Evolutionary conservation across 2,888 invertebrate genomes (phyloP), one percentile per base, ranked within the genome.

Genomic region (Rotaria magnacalcarata): DNA sequence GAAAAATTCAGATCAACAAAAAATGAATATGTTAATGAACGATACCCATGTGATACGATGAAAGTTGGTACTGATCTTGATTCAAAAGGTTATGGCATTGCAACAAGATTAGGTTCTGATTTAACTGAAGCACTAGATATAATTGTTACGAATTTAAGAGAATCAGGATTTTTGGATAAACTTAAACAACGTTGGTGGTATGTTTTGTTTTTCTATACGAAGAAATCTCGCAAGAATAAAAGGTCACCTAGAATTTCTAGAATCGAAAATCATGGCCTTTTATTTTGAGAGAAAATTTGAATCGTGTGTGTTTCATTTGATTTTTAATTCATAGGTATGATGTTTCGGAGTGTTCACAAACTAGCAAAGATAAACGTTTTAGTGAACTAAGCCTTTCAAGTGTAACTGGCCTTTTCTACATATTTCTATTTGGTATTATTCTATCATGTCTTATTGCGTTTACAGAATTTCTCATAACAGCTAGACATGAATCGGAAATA

Each of bases 371-470:
- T 47, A 80, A 80, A 47, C 80, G 80, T 21, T 85, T 85, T 27
- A 85, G 67, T 47, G 67, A 74, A 90, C 93, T 99, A 90, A 96
- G 97, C 58, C 92, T 99, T 88, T 96, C 96, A 90, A 97, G 98
- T 92, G 96, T 99, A 75, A 97, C 98, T 27, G 98, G 99, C 74
- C 95, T 98, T 90, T 99, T 99, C 92, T 99, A 98, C 93, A 97
- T 99, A 90, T 93, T 99, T 87, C 96, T 97, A 89, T 96, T 95
- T 54, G 98, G 98, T 75, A 93, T 99, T 87, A 94, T 95, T 56
- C 92, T 97, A 58, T 96, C 97, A 60, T 93, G 98, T 89, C 93
- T 95, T 16, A 96, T 97, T 75, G 97, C 98, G 10, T 93, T 97
- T 86, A 92, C 96, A 86, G 98, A 99, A 92, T 97, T 98, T 92